Percentiles rank a stretch among this genome's conserved stretches.
These are phyloP conservation scores for Zosterops pallidus DNA, from an alignment of 2,113 vertebrate species.

Conservation along the genomic window DNA sequence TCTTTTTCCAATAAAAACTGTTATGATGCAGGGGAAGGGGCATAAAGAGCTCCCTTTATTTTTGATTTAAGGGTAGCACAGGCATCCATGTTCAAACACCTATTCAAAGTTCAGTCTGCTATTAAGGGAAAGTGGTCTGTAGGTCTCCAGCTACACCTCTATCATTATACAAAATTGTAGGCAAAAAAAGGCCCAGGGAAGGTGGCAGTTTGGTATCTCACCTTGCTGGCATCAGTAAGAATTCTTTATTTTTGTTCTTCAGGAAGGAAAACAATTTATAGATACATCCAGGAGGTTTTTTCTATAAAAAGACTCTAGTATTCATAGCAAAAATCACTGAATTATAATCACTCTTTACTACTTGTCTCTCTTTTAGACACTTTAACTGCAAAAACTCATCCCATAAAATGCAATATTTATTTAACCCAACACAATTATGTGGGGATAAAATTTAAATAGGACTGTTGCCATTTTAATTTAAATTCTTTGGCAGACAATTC, in stretches of 20 bases:
- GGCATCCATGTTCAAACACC: background rate
- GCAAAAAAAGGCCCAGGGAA: background rate
- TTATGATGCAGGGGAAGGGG: too few species aligned
- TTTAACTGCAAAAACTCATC: background rate
- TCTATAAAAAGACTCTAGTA: background rate
- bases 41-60: background rate
- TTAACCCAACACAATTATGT: background rate
- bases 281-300: background rate
- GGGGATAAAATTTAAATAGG: background rate
- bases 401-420: background rate
- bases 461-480: slow-evolving; percentile 8
- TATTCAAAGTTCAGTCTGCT: background rate
- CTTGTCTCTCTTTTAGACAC: background rate
- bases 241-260: background rate
- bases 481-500: background rate
- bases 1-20: background rate
- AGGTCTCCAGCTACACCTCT: background rate
- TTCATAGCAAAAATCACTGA: background rate
- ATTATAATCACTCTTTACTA: background rate
- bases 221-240: background rate
- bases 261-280: background rate
- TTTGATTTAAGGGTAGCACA: background rate
- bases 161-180: background rate
- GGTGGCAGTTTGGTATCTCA: background rate
- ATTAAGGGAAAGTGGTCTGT: background rate